phyloP scores from a whole-genome alignment of 2,113 vertebrate species.

The Mobula birostris region DNA sequence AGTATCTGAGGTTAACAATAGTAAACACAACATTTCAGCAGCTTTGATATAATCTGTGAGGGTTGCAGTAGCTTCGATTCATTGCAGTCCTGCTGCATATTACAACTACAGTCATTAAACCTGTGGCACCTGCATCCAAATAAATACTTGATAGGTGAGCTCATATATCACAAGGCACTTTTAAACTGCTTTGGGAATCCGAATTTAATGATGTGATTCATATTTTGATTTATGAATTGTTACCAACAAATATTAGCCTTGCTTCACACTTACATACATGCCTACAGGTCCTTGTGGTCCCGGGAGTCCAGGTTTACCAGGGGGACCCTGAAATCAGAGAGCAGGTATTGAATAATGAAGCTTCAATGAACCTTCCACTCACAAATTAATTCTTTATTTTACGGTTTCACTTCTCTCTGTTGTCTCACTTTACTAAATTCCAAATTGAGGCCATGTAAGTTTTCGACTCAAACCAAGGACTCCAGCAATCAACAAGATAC shows the following conservation, averaged over 20 bases:
- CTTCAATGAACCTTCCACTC: background rate
- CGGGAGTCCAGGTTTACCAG: constrained; percentile 65
- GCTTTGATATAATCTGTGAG: background rate
- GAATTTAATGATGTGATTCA: background rate
- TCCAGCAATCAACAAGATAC: background rate
- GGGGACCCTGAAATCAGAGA: constrained; percentile 60
- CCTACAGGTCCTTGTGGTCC: constrained; percentile 76
- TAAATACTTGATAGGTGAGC: background rate
- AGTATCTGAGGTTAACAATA: background rate
- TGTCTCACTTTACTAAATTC: background rate
- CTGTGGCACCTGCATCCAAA: background rate
- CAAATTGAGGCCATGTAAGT: background rate
- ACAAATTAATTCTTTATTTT: background rate
- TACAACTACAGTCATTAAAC: background rate
- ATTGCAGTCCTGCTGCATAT: background rate
- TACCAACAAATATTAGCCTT: background rate
- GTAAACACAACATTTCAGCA: background rate
- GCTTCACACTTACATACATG: constrained; percentile 70
- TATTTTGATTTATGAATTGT: background rate
- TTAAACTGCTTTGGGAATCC: background rate
- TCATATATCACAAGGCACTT: background rate
- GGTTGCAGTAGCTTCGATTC: background rate
- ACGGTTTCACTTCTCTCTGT: background rate
- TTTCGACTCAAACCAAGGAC: background rate
- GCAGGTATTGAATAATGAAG: background rate